These are phyloP conservation scores for Luperina nickerlii DNA, from an alignment of 2,888 invertebrate species.

Conservation along the genomic window DNA sequence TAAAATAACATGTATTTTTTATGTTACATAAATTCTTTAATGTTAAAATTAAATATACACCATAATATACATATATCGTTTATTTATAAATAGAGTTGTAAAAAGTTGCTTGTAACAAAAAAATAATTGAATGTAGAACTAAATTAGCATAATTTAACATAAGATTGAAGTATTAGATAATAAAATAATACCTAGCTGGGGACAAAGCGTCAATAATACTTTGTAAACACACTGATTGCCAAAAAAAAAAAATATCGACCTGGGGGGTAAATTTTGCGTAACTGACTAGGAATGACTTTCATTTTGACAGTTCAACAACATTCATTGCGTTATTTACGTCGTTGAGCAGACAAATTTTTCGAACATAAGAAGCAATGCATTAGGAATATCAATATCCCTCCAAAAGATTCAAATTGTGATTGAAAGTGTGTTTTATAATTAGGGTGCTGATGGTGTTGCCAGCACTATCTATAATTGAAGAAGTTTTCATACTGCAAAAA, in stretches of 20 bases:
- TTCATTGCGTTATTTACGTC: background rate
- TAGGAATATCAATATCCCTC: no score
- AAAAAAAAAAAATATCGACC: background rate
- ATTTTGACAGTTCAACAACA: background rate
- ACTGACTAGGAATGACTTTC: background rate
- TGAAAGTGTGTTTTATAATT: no score
- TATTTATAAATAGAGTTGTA: background rate
- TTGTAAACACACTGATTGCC: background rate
- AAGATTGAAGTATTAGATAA: no score
- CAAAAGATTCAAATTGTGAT: no score
- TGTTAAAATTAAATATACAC: background rate
- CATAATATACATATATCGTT: no score
- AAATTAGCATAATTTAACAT: constrained; percentile 7
- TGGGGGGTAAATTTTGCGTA: background rate
- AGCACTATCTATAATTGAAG: background rate
- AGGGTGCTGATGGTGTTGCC: no score
- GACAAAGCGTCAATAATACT: background rate
- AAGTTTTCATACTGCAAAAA: background rate
- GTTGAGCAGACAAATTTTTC: no score
- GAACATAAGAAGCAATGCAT: no score
- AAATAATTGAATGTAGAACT: background rate
- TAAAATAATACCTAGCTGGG: background rate
- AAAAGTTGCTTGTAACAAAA: background rate
- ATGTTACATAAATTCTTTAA: background rate
- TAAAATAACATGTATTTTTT: background rate